Percentiles rank a stretch among this genome's conserved stretches.
These are phyloP conservation scores for Hassar affinis DNA, from an alignment of 2,113 vertebrate species.

Conservation along the genomic window DNA sequence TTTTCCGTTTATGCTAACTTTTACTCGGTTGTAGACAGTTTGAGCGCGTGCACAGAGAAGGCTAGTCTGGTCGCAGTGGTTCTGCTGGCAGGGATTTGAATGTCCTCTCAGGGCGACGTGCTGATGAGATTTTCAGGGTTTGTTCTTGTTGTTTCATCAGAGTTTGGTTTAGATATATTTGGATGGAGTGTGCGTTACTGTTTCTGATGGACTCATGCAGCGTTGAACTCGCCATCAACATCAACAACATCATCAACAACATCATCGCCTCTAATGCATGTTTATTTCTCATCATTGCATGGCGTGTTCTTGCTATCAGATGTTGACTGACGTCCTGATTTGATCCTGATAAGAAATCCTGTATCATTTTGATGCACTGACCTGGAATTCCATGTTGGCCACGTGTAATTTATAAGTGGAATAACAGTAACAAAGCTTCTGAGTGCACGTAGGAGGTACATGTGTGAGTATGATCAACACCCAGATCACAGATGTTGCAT, in stretches of 20 bases:
- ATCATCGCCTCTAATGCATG: too few relatives aligned
- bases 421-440: background rate
- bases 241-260: too few relatives aligned
- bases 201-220: too few relatives aligned
- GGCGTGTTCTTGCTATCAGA: background rate
- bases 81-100: background rate
- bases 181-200: background rate
- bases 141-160: background rate
- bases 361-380: background rate
- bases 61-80: background rate
- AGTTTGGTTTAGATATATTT: too few relatives aligned
- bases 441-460: background rate
- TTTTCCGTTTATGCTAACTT: background rate
- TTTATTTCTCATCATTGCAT: too few relatives aligned
- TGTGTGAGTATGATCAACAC: background rate
- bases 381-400: background rate
- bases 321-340: background rate
- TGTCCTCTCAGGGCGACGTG: too few relatives aligned
- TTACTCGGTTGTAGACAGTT: background rate
- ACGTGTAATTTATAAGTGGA: background rate
- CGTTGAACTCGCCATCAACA: too few relatives aligned
- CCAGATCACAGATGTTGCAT: background rate
- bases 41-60: background rate
- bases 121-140: background rate
- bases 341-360: background rate